These are phyloP conservation scores for Caenorhabditis elegans DNA, from an alignment of 1,140 invertebrate genomes.

Conservation along the genomic window DNA sequence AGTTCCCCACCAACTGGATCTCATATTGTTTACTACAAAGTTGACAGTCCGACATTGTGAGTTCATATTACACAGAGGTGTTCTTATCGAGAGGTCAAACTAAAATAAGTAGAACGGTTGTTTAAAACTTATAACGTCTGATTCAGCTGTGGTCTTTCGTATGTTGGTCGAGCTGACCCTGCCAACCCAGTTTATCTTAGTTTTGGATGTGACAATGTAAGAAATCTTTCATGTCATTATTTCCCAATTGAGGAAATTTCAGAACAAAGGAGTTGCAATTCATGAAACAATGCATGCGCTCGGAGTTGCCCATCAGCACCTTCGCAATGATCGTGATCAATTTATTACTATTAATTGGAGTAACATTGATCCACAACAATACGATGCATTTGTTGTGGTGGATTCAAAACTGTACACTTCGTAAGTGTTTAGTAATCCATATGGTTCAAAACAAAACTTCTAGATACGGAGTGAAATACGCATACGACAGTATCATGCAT, in stretches of 20 bases:
- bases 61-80: background rate
- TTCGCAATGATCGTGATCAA: constrained; percentile 70
- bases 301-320: constrained; percentile 72
- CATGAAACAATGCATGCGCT: constrained; percentile 72
- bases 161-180: constrained; percentile 39
- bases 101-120: background rate
- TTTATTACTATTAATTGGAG: constrained; percentile 66
- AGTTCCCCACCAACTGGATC: background rate
- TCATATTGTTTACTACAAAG: constrained; percentile 46
- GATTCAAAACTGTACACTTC: constrained; percentile 44
- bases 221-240: background rate
- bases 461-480: constrained; percentile 48
- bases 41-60: constrained; percentile 44
- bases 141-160: constrained; percentile 48
- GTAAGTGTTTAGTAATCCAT: background rate
- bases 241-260: background rate
- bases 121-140: background rate
- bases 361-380: constrained; percentile 46
- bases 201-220: constrained; percentile 41
- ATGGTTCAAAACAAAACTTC: background rate
- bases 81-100: background rate
- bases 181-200: constrained; percentile 48
- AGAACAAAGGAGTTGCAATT: constrained; percentile 67
- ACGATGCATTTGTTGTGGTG: constrained; percentile 39
- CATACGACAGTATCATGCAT: constrained; percentile 52